phyloP scores from a whole-genome alignment of 2,888 invertebrate species.

The Pachliopta kotzebuea region DNA sequence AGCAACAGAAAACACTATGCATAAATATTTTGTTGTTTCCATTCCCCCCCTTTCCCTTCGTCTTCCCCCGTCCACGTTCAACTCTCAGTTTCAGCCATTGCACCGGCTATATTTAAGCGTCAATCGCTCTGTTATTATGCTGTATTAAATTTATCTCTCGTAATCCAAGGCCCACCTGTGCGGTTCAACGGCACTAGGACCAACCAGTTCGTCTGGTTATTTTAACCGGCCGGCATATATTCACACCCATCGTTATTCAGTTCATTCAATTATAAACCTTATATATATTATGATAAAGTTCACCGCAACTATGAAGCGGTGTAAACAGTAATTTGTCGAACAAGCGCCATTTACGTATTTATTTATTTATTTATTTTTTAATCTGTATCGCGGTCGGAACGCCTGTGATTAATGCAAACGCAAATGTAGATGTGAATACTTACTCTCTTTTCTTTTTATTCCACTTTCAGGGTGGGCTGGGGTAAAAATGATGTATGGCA shows the following conservation, averaged over 20 bases:
- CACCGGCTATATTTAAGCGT: conserved; percentile 37
- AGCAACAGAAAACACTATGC: too few relatives aligned
- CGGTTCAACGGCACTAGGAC: conserved; percentile 73
- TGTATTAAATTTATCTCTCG: conserved; percentile 73
- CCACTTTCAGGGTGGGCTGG: conserved; percentile 51
- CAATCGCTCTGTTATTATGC: conserved; percentile 67
- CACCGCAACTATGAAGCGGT: conserved; percentile 42
- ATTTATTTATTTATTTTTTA: conserved; percentile 56
- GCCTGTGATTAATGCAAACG: conserved; percentile 60
- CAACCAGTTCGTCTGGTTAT: conserved; percentile 71
- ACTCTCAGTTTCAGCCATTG: conserved; percentile 38
- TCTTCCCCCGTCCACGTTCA: too few relatives aligned
- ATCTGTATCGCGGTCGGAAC: conserved; percentile 62
- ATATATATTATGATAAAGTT: conserved; percentile 44
- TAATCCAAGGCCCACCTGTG: conserved; percentile 75
- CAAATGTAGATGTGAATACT: conserved; percentile 40
- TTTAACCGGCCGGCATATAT: conserved; percentile 57
- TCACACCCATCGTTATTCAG: conserved; percentile 58
- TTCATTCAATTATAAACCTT: conserved; percentile 58
- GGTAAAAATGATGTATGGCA: conserved; percentile 31
- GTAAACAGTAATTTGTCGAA: conserved; percentile 53
- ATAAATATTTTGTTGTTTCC: too few relatives aligned
- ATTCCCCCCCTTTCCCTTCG: neutral
- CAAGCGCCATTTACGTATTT: conserved; percentile 65
- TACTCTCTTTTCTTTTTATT: conserved; percentile 38